These are phyloP conservation scores for Poeciliopsis paucimaculata DNA, from an alignment of 2,797 vertebrate genomes.

Conservation along the genomic window DNA sequence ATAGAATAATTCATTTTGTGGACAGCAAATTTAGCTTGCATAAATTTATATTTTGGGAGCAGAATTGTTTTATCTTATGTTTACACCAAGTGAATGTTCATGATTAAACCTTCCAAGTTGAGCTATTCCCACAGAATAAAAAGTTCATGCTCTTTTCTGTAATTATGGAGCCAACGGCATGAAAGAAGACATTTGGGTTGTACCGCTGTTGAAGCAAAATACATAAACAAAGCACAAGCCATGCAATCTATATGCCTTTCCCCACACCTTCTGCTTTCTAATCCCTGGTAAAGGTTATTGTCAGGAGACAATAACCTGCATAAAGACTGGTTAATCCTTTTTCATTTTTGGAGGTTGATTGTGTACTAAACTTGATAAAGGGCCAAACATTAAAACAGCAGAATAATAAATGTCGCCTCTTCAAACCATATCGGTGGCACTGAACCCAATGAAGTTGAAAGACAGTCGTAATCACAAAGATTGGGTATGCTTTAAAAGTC, in stretches of 20 bases:
- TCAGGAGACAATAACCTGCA: not conserved
- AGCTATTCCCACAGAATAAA: not conserved
- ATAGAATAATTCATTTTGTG: conserved; percentile 34
- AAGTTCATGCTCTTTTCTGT: not conserved
- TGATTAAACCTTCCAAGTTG: not conserved
- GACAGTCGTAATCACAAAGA: not conserved
- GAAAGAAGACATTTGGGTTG: not conserved
- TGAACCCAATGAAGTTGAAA: not conserved
- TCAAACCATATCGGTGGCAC: not conserved
- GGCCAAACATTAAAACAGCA: not conserved
- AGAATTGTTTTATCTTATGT: conserved; percentile 12
- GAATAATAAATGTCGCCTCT: not conserved
- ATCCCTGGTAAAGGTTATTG: too few species aligned
- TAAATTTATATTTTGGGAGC: conserved; percentile 20
- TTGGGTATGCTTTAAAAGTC: not conserved
- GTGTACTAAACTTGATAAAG: not conserved
- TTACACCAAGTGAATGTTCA: not conserved
- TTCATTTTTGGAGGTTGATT: not conserved
- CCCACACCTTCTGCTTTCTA: not conserved
- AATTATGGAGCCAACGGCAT: not conserved
- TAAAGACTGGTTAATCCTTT: not conserved
- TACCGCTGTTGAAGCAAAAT: not conserved
- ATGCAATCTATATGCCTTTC: not conserved
- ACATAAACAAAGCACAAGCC: not conserved
- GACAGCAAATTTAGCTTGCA: conserved; percentile 15